Percentiles rank a stretch among this genome's conserved stretches.
Evolutionary conservation across 1,140 invertebrate species (phyloP).

Genomic region (Heliothis subflexa): DNA sequence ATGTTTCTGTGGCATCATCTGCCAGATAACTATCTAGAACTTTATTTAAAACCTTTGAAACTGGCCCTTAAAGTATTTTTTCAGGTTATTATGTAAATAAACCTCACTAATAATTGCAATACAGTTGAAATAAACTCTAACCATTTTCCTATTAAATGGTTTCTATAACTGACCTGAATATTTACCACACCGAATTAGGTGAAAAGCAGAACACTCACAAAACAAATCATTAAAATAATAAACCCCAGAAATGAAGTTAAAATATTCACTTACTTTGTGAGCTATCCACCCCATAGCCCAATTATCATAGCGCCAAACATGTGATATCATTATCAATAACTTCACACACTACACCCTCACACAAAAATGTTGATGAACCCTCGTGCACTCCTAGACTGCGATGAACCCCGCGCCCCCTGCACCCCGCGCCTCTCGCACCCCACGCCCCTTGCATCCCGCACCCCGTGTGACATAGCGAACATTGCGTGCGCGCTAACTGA

Average conservation of each 20-base stretch:
- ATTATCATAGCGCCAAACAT: conserved; percentile 20
- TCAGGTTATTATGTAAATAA: too few relatives aligned
- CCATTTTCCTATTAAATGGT: too few relatives aligned
- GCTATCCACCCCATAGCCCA: not conserved
- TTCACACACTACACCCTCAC: conserved; percentile 12
- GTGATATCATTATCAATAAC: conserved; percentile 26
- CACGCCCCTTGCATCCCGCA: not conserved
- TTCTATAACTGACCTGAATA: too few relatives aligned
- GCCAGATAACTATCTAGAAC: too few relatives aligned
- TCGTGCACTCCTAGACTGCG: not conserved
- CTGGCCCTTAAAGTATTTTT: too few relatives aligned
- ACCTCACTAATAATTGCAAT: too few relatives aligned
- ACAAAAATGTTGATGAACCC: conserved; percentile 9
- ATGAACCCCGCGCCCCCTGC: not conserved
- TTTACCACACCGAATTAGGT: too few relatives aligned
- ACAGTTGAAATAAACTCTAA: too few relatives aligned
- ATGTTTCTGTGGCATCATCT: too few relatives aligned
- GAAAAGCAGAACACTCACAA: not conserved
- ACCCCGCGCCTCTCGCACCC: not conserved
- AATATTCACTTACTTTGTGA: not conserved
- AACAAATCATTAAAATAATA: not conserved
- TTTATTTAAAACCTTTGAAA: too few relatives aligned
- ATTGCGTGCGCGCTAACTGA: not conserved
- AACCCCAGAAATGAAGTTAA: not conserved
- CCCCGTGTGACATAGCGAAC: conserved; percentile 25